Conservation (phyloP, 2,888 invertebrate species). For the Tanytarsus gracilentus region DNA sequence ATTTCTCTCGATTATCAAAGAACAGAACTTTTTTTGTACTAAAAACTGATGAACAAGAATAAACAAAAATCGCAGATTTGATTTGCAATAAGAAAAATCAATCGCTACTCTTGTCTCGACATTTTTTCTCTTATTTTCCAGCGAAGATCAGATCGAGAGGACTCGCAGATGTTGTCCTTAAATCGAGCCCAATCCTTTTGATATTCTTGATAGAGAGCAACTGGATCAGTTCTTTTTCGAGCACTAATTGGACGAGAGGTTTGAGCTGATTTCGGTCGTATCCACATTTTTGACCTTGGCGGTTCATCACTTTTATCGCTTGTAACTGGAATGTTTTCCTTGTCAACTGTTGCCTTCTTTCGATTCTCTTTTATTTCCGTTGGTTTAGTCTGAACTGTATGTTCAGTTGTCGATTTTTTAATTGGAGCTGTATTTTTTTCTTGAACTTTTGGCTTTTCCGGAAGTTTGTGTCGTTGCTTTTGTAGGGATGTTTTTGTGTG, state of each 20-base stretch:
- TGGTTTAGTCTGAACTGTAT: neutral
- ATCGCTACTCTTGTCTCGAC: no score
- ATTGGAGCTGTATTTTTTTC: neutral
- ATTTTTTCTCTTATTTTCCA: slow-evolving; percentile 64
- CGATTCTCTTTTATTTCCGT: neutral
- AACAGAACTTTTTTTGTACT: neutral
- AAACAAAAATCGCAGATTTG: neutral
- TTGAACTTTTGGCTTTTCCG: neutral
- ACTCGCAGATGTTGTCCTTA: slow-evolving; percentile 59
- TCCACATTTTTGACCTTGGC: slow-evolving; percentile 29
- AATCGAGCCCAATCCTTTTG: slow-evolving; percentile 63
- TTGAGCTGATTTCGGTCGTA: slow-evolving; percentile 30
- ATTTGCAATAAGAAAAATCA: no score
- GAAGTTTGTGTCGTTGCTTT: slow-evolving; percentile 13
- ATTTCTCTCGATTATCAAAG: neutral
- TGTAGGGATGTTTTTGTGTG: slow-evolving; percentile 1
- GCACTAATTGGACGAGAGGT: neutral
- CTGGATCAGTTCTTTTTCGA: slow-evolving; percentile 55
- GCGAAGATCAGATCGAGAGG: slow-evolving; percentile 54
- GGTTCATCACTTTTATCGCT: neutral
- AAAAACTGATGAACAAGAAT: neutral
- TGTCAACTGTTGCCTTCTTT: slow-evolving; percentile 1
- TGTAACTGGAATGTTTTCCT: neutral
- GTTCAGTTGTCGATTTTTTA: neutral
- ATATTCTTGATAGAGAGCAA: slow-evolving; percentile 67